Evolutionary conservation across 2,888 invertebrate genomes (phyloP), one percentile per base, ranked within the genome.

Genomic region (Acleris literana): DNA sequence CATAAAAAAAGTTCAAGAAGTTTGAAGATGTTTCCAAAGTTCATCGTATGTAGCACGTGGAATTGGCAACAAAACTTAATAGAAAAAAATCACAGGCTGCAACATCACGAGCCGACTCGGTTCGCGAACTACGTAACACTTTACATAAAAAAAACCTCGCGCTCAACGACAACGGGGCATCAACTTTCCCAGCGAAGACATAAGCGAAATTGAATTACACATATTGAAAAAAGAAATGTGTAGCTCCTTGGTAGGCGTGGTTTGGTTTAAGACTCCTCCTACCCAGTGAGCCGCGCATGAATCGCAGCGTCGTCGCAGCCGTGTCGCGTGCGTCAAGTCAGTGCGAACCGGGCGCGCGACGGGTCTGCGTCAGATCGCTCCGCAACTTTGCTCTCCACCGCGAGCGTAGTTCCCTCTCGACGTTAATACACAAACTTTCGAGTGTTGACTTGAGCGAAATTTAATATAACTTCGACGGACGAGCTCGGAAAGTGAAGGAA

Each of bases 181-280:
- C 92, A 92, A 92, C 90, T 92, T 92, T 90, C 90, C 91, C 90
- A 90, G 92, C 92, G 90, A 92, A 92, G 92, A 92, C 92, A 92
- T 92, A 92, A 92, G 91, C 91, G 90, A 92, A 92, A 92, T 92
- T 92, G 92, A 92, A 92, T 92, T 92, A 92, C 92, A 92, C 91
- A 91, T 92, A 92, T 92, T 92, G 92, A 92, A 92, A 92, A 39
- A 92, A 92, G 92, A 92, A 92, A 92, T 91, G 92, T 92, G 92
- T 87, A 91, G 91, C 90, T 90, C 81, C 92, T 92, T 90, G 84
- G 92, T 90, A 89, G 92, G 92, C 92, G 92, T 90, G 92, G 91
- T 87, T 89, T 86, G 75, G 78, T 72, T 64, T 71, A 86, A 87
- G 86, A 85, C 91, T 89, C 91, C 92, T 88, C 92, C 92, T 89